These are phyloP conservation scores for Eristalis intricaria DNA, from an alignment of 2,888 invertebrate genomes.

Conservation along the genomic window DNA sequence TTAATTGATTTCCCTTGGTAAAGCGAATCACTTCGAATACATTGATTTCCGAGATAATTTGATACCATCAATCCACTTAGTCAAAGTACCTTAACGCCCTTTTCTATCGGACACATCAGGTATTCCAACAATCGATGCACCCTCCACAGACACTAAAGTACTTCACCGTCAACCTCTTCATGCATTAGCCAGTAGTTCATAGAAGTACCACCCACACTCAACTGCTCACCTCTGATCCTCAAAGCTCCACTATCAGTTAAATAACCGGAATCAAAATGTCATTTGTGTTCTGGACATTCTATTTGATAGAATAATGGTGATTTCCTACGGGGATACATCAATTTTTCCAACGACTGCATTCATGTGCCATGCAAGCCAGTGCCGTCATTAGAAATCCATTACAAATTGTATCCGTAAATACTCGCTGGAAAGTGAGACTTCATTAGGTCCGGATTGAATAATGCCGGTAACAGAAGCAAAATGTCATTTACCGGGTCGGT, in stretches of 20 bases:
- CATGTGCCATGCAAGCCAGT: neutral
- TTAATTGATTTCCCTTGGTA: neutral
- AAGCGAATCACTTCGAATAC: neutral
- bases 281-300: neutral
- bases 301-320: neutral
- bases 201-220: neutral
- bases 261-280: neutral
- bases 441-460: conserved; percentile 5
- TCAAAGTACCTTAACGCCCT: neutral
- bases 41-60: neutral
- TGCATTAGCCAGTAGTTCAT: neutral
- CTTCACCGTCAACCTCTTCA: neutral
- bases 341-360: neutral
- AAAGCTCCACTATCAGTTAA: neutral
- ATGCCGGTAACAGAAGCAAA: neutral
- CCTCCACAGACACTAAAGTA: neutral
- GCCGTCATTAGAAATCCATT: neutral
- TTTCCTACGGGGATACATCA: neutral
- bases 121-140: neutral
- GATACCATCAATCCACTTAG: neutral
- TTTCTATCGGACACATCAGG: neutral
- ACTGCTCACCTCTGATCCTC: neutral
- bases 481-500: neutral
- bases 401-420: neutral
- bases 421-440: neutral